Evolutionary conservation across 2,888 invertebrate species (phyloP), one percentile per base, ranked within the genome.

Genomic region (Entomobrya proxima): DNA sequence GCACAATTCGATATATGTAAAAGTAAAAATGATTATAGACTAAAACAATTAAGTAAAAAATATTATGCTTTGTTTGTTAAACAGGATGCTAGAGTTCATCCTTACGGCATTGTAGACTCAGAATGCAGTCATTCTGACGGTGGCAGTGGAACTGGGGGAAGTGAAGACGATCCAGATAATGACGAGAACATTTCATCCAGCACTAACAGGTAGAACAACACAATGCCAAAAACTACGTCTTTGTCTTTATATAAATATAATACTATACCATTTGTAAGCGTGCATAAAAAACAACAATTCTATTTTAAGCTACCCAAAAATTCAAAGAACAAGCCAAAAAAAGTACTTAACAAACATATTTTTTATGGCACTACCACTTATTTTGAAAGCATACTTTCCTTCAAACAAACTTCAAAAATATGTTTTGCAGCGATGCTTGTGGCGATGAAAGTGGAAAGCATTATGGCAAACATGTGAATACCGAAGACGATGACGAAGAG

Each of bases 91-190:
- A 30, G 77, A 40, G 52, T 55, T 55, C 15, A 52, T 18, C 37
- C 61, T 9, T 85, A 78, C 30, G 67, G 85, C 18, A 18, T n/a
- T 3, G 58, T 69, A 24, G 85, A 85, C 35, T 83, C 78, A 1
- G 85, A 85, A 32, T 72, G 50, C n/a, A 72, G 85, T 11, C 67
- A 72, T 27, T 85, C 85, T 11, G 85, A 83, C 13, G 77, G 75
- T 13, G 85, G 76, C 13, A 69, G 75, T 13, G 77, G 76, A 7
- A 55, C 47, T 67, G 85, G 78, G 35, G 78, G 78, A 74, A 85
- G 85, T 64, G 85, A 85, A 64, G 85, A 85, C 18, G 85, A 85
- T 61, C 85, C 85, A 15, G 85, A 85, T 50, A 52, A 78, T 7
- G 85, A 85, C 0, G 85, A 85, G 61, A 85, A 85, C 24, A 35